phyloP scores from a whole-genome alignment of 1,140 invertebrate species.

The Glossosoma conforme region DNA sequence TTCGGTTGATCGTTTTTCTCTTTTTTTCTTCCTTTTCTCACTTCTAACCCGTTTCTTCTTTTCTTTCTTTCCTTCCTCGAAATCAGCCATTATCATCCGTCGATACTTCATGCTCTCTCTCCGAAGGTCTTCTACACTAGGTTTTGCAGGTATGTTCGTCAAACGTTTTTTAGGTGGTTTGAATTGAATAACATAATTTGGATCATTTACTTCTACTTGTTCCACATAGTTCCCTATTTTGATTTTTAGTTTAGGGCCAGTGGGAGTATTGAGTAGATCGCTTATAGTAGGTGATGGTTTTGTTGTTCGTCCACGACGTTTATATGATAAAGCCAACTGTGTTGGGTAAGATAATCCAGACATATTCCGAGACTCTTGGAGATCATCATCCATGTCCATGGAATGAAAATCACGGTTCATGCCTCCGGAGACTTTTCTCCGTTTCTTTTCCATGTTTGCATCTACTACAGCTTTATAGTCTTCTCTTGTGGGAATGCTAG shows the following conservation, averaged over 20 bases:
- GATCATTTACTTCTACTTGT: slow-evolving; percentile 35
- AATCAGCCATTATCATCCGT: slow-evolving; percentile 76
- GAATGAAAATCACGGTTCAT: slow-evolving; percentile 54
- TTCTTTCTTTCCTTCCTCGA: slow-evolving; percentile 63
- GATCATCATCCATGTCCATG: slow-evolving; percentile 45
- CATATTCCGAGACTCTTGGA: slow-evolving; percentile 31
- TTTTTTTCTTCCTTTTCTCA: slow-evolving; percentile 61
- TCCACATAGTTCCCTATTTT: slow-evolving; percentile 59
- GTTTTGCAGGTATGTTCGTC: slow-evolving; percentile 57
- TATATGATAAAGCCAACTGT: slow-evolving; percentile 40
- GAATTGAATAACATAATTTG: slow-evolving; percentile 51
- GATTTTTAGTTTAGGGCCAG: slow-evolving; percentile 75
- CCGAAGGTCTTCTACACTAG: slow-evolving; percentile 70
- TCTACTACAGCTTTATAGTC: slow-evolving; percentile 68
- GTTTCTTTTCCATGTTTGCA: slow-evolving; percentile 62
- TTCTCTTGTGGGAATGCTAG: slow-evolving; percentile 74
- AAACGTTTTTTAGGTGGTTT: slow-evolving; percentile 77
- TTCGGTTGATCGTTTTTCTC: slow-evolving; percentile 54
- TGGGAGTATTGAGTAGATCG: slow-evolving; percentile 35
- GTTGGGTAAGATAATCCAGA: slow-evolving; percentile 18
- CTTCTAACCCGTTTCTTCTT: slow-evolving; percentile 55
- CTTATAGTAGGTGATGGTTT: slow-evolving; percentile 37
- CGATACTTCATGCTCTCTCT: slow-evolving; percentile 84
- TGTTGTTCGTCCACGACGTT: slow-evolving; percentile 50
- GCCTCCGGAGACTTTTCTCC: slow-evolving; percentile 54